phyloP scores from a whole-genome alignment of 2,113 vertebrate species.

The Carollia perspicillata region DNA sequence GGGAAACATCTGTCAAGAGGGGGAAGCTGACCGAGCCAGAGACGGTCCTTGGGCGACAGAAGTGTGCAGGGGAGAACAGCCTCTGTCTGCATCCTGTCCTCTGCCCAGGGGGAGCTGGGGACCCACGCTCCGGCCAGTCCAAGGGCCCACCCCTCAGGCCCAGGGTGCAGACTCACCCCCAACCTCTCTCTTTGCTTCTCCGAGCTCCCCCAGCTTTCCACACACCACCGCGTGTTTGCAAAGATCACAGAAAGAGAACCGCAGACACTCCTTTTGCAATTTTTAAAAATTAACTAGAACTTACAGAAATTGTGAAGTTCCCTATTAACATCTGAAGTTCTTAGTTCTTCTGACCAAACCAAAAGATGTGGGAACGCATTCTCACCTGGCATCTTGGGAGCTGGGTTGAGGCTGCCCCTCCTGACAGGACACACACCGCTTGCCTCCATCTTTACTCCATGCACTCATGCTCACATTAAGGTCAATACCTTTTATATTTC shows the following conservation, averaged over 20 bases:
- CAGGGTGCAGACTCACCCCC: not conserved
- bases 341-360: not conserved
- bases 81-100: not conserved
- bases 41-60: not conserved
- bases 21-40: not conserved
- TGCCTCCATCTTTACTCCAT: not conserved
- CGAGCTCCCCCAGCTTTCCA: not conserved
- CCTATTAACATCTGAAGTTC: not conserved
- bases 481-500: not conserved
- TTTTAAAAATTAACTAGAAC: not conserved
- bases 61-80: not conserved
- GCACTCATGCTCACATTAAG: not conserved
- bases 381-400: not conserved
- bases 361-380: not conserved
- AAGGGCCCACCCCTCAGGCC: not conserved
- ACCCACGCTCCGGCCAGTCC: not conserved
- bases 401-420: not conserved
- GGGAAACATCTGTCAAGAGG: not conserved
- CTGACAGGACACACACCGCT: not conserved
- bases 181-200: not conserved
- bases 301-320: not conserved
- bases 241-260: not conserved
- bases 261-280: not conserved
- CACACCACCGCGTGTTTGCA: not conserved
- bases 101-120: not conserved